Evolutionary conservation across 1,140 invertebrate species (phyloP).

Genomic region (Brachionus rotundiformis): DNA sequence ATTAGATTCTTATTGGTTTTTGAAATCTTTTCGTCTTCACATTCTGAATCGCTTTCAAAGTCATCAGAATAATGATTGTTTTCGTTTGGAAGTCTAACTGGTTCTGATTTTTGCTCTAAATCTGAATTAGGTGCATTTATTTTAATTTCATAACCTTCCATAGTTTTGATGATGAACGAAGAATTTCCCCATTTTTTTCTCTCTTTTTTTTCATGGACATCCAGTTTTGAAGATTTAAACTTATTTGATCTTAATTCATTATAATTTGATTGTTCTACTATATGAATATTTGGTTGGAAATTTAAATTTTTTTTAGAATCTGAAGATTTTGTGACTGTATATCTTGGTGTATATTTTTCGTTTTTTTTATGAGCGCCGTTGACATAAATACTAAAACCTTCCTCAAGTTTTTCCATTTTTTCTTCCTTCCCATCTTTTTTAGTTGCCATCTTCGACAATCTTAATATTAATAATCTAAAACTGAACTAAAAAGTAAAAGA

Average conservation of each 20-base stretch:
- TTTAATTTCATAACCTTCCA: slow-evolving; percentile 48
- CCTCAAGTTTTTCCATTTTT: slow-evolving; percentile 43
- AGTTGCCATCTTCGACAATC: neutral
- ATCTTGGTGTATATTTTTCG: slow-evolving; percentile 36
- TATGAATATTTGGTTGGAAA: slow-evolving; percentile 13
- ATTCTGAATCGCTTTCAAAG: slow-evolving; percentile 35
- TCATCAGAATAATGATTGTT: slow-evolving; percentile 35
- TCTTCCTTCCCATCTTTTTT: slow-evolving; percentile 49
- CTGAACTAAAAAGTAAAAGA: too few species aligned
- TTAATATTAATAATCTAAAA: too few species aligned
- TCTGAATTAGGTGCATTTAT: slow-evolving; percentile 34
- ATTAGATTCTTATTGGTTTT: slow-evolving; percentile 4
- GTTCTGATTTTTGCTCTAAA: neutral
- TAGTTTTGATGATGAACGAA: slow-evolving; percentile 48
- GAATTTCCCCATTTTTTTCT: slow-evolving; percentile 28
- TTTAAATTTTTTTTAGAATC: slow-evolving; percentile 16
- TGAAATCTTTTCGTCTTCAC: neutral
- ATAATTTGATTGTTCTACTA: neutral
- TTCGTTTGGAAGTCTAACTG: neutral
- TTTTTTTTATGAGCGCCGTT: slow-evolving; percentile 28
- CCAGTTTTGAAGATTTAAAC: neutral
- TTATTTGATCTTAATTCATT: neutral
- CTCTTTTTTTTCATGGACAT: neutral
- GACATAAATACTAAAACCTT: slow-evolving; percentile 25
- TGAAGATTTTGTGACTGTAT: neutral